Evolutionary conservation across 92 coral and sea anemone species (phyloP).

Genomic region (Porites evermanni): DNA sequence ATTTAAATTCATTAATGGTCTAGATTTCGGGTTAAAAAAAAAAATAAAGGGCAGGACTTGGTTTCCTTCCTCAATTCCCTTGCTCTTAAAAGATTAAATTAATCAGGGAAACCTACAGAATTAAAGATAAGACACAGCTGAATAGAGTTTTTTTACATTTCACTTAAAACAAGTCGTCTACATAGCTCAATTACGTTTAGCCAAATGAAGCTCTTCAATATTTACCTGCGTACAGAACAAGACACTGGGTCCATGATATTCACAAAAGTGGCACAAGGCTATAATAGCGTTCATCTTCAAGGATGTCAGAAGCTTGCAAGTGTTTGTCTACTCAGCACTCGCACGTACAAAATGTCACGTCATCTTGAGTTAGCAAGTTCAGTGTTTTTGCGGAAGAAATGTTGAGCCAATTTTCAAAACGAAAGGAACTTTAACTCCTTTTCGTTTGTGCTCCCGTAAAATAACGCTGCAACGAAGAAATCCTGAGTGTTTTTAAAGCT

Average conservation of each 20-base stretch:
- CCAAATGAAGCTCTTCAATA: not conserved
- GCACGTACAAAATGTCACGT: not conserved
- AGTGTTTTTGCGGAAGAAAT: not conserved
- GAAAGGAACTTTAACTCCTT: not conserved
- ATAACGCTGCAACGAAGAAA: not conserved
- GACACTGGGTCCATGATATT: conserved; percentile 98
- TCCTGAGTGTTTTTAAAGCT: not conserved
- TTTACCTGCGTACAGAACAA: conserved; percentile 97
- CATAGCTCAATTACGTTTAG: no score
- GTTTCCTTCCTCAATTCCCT: no score
- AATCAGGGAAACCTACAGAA: no score
- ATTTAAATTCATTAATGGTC: no score
- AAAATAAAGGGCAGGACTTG: no score
- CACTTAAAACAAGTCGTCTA: no score
- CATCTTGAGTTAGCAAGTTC: not conserved
- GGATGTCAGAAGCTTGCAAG: not conserved
- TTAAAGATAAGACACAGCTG: no score
- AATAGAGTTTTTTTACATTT: no score
- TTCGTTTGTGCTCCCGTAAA: not conserved
- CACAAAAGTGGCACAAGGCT: conserved; percentile 98
- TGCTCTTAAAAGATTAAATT: no score
- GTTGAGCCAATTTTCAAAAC: not conserved
- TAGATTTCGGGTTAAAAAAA: no score
- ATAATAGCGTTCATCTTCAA: conserved; percentile 91
- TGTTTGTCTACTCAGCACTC: no score